Conservation (phyloP, 2,797 vertebrate species). For the Artibeus lituratus region DNA sequence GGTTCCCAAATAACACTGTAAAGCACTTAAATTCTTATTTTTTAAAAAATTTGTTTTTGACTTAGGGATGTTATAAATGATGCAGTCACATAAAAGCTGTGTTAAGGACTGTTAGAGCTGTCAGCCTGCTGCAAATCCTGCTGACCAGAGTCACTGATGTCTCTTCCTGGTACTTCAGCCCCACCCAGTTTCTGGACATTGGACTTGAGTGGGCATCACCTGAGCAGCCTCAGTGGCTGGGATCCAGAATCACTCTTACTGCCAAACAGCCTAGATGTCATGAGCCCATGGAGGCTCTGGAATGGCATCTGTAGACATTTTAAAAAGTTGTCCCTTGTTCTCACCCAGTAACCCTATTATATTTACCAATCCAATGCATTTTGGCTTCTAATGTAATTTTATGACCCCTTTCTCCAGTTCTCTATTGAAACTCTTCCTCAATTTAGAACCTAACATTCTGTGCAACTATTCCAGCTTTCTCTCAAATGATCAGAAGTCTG, state of each 20-base stretch:
- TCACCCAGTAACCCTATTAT: background rate
- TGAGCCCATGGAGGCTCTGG: background rate
- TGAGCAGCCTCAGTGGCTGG: background rate
- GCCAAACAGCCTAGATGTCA: background rate
- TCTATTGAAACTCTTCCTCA: background rate
- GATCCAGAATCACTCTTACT: background rate
- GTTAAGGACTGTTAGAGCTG: background rate
- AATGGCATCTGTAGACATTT: no score
- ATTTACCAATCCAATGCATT: background rate
- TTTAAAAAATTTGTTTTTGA: background rate
- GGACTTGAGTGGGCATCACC: background rate
- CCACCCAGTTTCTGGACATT: background rate
- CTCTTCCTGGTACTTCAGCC: background rate
- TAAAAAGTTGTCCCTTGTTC: background rate
- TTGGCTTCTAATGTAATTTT: constrained; percentile 1
- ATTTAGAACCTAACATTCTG: background rate
- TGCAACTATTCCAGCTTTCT: background rate
- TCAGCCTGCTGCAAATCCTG: background rate
- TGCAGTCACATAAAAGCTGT: background rate
- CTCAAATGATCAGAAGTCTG: background rate
- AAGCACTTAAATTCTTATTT: background rate
- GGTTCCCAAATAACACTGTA: background rate
- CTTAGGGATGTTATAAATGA: background rate
- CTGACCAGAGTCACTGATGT: background rate
- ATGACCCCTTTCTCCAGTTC: background rate